Base-by-base conservation (phyloP, 2,888 invertebrate species). In the Dicranocentrus wangi region DNA sequence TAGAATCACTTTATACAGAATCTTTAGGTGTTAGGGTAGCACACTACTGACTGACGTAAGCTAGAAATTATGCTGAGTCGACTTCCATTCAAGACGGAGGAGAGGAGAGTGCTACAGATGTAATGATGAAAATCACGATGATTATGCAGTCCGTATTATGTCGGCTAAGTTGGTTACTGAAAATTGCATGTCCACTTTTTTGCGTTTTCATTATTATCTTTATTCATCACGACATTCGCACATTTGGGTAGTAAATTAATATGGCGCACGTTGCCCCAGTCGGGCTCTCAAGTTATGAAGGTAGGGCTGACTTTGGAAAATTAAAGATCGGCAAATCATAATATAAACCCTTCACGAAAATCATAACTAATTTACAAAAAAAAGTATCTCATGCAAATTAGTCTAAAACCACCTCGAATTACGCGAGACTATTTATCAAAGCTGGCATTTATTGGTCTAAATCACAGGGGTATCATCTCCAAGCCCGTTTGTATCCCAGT, bases 51-150 rank as follows among this genome's bases (percentile, higher is more conserved):
- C 39, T 63, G 73, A 68, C 60, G 73, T 72, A 78, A 70, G 66
- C 25, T 42, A 61, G 60, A 73, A 47, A 60, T 80, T 58, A n/a
- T 79, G 75, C 82, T 79, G 72, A 79, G 68, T 79, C 82, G 78
- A 73, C 69, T 73, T 75, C 47, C 71, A 75, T 78, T 79, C 73
- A 76, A 69, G 71, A 71, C 23, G 70, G 60, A n/a, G n/a, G n/a
- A n/a, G n/a, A n/a, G n/a, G n/a, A 43, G 60, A 55, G 66, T 47
- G 23, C 53, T 68, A 68, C 19, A 55, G 58, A 65, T 21, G 25
- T 58, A 69, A 63, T 75, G 51, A 69, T 80, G 82, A 80, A 80
- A 80, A 70, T 80, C 75, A 81, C 43, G 78, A 84, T 84, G 84
- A 84, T 81, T 63, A 73, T 53, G 82, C 84, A 82, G 47, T 79